These are phyloP conservation scores for Monomorium pharaonis DNA, from an alignment of 1,140 invertebrate species.

Conservation along the genomic window DNA sequence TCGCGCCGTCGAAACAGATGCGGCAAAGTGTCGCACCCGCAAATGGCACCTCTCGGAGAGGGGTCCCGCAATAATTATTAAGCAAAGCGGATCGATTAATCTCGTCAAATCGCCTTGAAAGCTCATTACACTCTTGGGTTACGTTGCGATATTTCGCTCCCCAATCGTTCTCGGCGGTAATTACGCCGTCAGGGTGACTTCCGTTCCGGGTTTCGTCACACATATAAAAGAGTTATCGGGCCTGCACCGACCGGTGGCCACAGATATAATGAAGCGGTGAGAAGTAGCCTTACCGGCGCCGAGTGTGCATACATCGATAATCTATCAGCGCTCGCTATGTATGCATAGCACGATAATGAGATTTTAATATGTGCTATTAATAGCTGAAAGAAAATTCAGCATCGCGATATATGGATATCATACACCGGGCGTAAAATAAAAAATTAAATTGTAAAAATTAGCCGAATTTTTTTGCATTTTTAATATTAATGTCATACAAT, in stretches of 20 bases:
- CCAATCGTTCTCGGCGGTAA: slow-evolving; percentile 2
- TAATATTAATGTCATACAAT: background rate
- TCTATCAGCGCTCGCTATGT: slow-evolving; percentile 13
- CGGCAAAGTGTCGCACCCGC: slow-evolving; percentile 51
- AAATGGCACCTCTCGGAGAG: slow-evolving; percentile 5
- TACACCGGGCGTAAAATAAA: background rate
- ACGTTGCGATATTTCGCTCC: slow-evolving; percentile 35
- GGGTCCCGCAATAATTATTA: slow-evolving; percentile 46
- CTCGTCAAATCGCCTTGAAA: slow-evolving; percentile 48
- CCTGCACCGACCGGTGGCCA: background rate
- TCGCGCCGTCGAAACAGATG: slow-evolving; percentile 59
- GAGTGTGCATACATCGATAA: slow-evolving; percentile 32
- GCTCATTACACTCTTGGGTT: slow-evolving; percentile 36
- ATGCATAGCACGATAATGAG: slow-evolving; percentile 17
- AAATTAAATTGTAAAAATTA: background rate
- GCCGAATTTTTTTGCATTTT: background rate
- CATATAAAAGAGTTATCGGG: slow-evolving; percentile 51
- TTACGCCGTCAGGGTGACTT: slow-evolving; percentile 12
- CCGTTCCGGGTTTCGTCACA: slow-evolving; percentile 9
- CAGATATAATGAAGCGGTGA: slow-evolving; percentile 39
- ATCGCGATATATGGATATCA: background rate
- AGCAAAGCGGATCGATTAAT: slow-evolving; percentile 56
- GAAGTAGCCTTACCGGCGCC: slow-evolving; percentile 15
- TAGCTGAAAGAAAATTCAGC: slow-evolving; percentile 7
- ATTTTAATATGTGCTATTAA: slow-evolving; percentile 18